Evolutionary conservation across 1,140 invertebrate species (phyloP), one percentile per base, ranked within the genome.

Genomic region (Drosophila seguyi): DNA sequence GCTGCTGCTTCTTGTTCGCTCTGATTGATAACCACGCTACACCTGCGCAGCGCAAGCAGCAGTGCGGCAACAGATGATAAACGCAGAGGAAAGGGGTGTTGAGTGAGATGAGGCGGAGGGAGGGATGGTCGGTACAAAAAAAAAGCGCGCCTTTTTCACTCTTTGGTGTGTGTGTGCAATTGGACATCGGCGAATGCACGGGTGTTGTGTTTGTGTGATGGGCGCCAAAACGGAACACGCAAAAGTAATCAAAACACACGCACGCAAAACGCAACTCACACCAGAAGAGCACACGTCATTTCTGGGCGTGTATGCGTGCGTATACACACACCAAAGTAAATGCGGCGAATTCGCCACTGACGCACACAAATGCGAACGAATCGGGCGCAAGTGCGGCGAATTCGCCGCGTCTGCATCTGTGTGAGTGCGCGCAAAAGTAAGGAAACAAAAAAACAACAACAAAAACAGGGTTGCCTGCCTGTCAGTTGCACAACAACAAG

Each of bases 191-290:
- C 60, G 57, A 69, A 50, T 75, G 82, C 20, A 36, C 29, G 59
- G 29, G 39, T 75, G 45, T 45, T 48, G 25, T 48, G 25, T 48
- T 20, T 29, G 47, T 48, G 25, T 41, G 39, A 25, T 86, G 76
- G 79, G 84, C 85, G 85, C 85, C 81, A 90, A 90, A 90, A 85
- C 75, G 77, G 16, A 68, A 79, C 42, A 79, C 42, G 67, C 81
- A 88, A 88, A 79, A 90, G 86, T 90, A 88, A 88, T 88, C 85
- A 88, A 88, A 90, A 88, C 85, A 90, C 86, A 90, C 86, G 81
- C 81, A 85, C 81, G 74, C 57, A 44, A 76, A 76, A 90, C 72
- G 67, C 52, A 79, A 90, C 85, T 66, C 85, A 90, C 78, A 90
- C 85, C 61, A 61, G 29, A 38, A 53, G 39, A 69, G 38, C 45